phyloP scores from a whole-genome alignment of 2,888 invertebrate species.

The Empis livida region DNA sequence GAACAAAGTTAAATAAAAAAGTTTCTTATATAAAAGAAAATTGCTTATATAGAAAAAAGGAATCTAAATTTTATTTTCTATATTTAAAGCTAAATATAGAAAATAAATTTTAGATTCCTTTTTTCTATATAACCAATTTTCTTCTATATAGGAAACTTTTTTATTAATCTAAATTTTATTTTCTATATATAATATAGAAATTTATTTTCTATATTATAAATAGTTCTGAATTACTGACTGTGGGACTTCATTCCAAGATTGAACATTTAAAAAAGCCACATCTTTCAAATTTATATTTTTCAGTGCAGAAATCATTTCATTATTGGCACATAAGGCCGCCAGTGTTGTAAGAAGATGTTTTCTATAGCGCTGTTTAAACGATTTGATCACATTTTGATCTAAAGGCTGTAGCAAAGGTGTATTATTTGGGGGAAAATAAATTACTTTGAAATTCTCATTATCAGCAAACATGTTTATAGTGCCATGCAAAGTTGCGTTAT shows the following conservation, averaged over 20 bases:
- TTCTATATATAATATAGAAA: too few species aligned
- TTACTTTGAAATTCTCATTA: background rate
- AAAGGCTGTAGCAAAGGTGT: background rate
- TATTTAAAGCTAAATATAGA: too few species aligned
- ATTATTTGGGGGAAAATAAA: background rate
- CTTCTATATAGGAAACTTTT: too few species aligned
- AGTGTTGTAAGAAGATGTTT: background rate
- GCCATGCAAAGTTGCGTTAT: background rate
- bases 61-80: background rate
- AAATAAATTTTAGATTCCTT: too few species aligned
- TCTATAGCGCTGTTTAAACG: background rate
- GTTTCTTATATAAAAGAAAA: background rate
- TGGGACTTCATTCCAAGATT: background rate
- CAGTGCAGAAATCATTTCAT: background rate
- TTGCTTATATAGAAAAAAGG: background rate
- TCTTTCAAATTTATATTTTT: background rate
- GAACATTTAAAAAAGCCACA: background rate
- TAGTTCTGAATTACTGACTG: background rate
- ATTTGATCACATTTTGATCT: background rate
- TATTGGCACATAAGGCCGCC: background rate
- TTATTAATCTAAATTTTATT: too few species aligned
- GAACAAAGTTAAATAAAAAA: background rate
- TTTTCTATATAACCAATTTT: too few species aligned
- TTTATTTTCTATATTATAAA: too few species aligned
- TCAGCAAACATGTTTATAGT: background rate